Conservation (phyloP, 2,888 invertebrate species). For the Petrolisthes manimaculis region DNA sequence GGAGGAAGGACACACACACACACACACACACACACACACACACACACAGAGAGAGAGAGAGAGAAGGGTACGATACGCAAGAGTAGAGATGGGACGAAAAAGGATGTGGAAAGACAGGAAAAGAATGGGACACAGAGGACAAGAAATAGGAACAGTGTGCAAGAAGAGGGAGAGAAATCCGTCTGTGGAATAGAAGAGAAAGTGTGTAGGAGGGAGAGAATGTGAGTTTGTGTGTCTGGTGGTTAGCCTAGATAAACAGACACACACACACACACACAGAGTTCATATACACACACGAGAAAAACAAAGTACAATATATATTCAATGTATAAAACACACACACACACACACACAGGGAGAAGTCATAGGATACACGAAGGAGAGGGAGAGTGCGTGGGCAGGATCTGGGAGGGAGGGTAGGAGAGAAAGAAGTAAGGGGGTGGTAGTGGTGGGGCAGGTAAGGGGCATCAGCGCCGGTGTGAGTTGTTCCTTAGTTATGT, state of each 20-base stretch:
- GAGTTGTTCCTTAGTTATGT: not conserved
- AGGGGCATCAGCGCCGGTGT: not conserved
- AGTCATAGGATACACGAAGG: too few species aligned
- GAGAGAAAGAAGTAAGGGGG: not conserved
- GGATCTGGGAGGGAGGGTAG: not conserved
- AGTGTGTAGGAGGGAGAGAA: constrained; percentile 7
- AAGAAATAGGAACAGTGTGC: not conserved
- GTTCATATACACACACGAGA: too few species aligned
- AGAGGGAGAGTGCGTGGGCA: too few species aligned
- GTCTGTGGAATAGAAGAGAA: too few species aligned
- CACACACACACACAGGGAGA: too few species aligned
- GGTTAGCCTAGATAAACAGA: not conserved
- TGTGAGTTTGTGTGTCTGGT: constrained; percentile 8
- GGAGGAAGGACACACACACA: too few species aligned
- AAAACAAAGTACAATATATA: too few species aligned
- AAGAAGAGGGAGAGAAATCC: too few species aligned
- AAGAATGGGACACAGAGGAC: constrained; percentile 3
- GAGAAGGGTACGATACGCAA: not conserved
- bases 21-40: too few species aligned
- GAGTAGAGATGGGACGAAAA: not conserved
- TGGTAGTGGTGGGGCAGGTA: not conserved
- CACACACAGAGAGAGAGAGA: not conserved
- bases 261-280: too few species aligned
- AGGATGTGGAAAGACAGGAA: not conserved
- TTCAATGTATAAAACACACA: too few species aligned